Base-by-base conservation (phyloP, 92 coral and sea anemone genomes). In the Metridium senile region DNA sequence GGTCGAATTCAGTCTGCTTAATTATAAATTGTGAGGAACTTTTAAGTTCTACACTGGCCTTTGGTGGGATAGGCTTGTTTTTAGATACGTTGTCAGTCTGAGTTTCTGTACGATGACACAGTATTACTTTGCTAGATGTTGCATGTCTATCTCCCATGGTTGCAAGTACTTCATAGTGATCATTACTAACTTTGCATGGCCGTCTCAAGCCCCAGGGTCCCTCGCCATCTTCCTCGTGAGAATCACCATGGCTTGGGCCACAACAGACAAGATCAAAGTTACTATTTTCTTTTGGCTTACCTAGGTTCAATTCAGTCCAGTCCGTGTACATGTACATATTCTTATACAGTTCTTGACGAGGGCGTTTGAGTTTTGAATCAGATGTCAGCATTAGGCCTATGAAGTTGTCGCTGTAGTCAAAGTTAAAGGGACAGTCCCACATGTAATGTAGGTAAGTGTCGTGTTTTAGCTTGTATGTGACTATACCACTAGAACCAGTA, bases 351-450 rank as follows among this genome's bases (percentile, higher is more conserved):
- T 75, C 33, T 58, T 75, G 19, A 63, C 57, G 33, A 26, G 87
- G 86, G 19, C 28, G 9, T 61, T 26, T 28, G 32, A 25, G 63
- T 30, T 51, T 51, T 7, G 4, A 4, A 19, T 34, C 33, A 13
- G 87, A 82, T 18, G 77, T 68, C 54, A 82, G 59, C 87, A 82
- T 75, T 70, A 82, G 27, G 9, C 87, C 87, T 30, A 82, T 58
- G 66, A 35, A 82, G 87, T 82, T 82, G 82, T 82, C 82, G 33
- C 53, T 58, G 49, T 32, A 30, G 31, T 56, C 66, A 10, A 82
- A 82, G 76, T 67, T 82, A 34, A 74, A 74, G 32, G 86, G 86
- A 74, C 81, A 82, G 34, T 82, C 81, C 86, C 86, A 82, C 75
- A 82, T 0, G 6, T 66, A 65, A 71, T 82, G 81, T 68, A 82